Evolutionary conservation across 2,888 invertebrate species (phyloP), one percentile per base, ranked within the genome.

Genomic region (Rhagonycha fulva): DNA sequence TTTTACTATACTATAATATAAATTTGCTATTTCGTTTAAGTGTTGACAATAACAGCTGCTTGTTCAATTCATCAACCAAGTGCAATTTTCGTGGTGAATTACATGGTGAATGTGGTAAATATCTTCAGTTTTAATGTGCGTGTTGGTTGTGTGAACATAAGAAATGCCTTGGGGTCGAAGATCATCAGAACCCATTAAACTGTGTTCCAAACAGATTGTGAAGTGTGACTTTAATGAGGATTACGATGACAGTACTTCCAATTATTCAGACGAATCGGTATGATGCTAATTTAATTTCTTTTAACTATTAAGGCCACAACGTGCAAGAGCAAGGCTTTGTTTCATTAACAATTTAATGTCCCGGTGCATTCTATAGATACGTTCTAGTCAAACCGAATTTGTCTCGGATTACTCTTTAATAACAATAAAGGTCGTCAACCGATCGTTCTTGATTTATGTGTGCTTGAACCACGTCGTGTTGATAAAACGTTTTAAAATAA

Each of bases 201-300:
- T 82, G 68, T 30, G 67, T 30, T 68, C 76, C 12, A 72, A 74
- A 66, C 71, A 76, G 71, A 70, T 75, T 63, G 74, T 80, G 71
- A 80, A 77, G 72, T 82, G 79, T 69, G 82, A 82, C 47, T 79
- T 79, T 72, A 79, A 80, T 68, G 78, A 72, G 72, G 83, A 84
- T 75, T 80, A 80, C 62, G 85, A 84, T 66, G 85, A 85, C 77
- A 81, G 75, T 69, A 78, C 82, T 28, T 85, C 85, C 12, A 83
- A 80, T 68, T 84, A 83, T 80, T 86, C 86, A 3, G 85, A 86
- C 79, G 86, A 86, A 83, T 85, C 86, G 85, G 86, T 86, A 84
- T 76, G 83, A 76, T 68, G 26, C 23, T 63, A 14, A 66, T 24
- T 23, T 12, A 10, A 62, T 62, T n/a, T 66, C 26, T 66, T 66